Base-by-base conservation (phyloP, 2,797 vertebrate genomes). In the Galaxias olidus region DNA sequence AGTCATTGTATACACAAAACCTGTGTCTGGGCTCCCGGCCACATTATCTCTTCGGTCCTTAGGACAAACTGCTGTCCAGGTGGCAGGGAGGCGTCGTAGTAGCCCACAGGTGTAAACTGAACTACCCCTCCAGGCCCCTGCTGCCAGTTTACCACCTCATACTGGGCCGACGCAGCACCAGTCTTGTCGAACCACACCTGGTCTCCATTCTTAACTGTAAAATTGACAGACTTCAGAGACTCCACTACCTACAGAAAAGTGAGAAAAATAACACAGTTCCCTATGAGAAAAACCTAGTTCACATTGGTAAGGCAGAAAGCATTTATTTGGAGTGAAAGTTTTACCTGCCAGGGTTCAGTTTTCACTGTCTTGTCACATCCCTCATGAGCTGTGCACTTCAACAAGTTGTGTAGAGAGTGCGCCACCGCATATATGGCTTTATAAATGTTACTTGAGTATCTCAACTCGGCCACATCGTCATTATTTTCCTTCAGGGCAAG, bases 121-220 rank as follows among this genome's bases (percentile, higher is more conserved):
- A 91, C 71, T 0, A 64, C 79, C 47, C 82, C 79, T 4, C 84
- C 74, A 10, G 76, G 45, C 44, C 78, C 81, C 11, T 15, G 77
- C 61, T 92, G 89, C 91, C 91, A 92, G 79, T 92, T 92, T 48
- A 92, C 82, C 58, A 92, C 83, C 48, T 92, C 88, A 59, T 91
- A 92, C 30, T 45, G 84, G 56, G 91, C 89, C 20, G 81, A 72
- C 11, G 87, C 72, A 44, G 90, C 83, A 42, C 90, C 90, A 0
- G 86, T 90, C 60, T 65, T 81, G 59, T 92, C 91, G 69, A 92
- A 92, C 86, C 86, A 90, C 30, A 91, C 84, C 30, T 56, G 61
- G 9, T 91, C 90, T 4, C 84, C 87, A 1, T 82, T 81, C 30
- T 84, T 89, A 2, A 79, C 79, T 0, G 86, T 87, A n/a, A 91